Evolutionary conservation across 2,113 vertebrate species (phyloP).

Genomic region (Myotis brandtii): DNA sequence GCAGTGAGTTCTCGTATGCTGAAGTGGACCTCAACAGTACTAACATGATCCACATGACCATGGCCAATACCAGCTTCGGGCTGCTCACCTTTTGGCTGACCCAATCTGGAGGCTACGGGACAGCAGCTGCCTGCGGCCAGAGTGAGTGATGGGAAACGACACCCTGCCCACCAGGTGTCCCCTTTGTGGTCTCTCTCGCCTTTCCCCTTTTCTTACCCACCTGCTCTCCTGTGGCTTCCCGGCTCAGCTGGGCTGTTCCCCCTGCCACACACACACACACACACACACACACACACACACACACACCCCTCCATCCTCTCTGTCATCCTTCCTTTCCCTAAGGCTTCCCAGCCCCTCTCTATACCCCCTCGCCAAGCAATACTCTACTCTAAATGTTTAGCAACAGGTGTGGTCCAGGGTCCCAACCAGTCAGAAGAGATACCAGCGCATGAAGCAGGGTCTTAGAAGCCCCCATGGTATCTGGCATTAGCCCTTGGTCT

Average conservation of each 20-base stretch:
- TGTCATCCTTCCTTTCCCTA: background rate
- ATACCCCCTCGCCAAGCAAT: background rate
- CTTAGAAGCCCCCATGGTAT: background rate
- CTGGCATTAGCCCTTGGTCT: background rate
- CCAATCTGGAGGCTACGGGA: constrained; percentile 82
- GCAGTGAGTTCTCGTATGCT: constrained; percentile 86
- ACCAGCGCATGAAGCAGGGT: background rate
- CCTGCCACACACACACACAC: too few species aligned
- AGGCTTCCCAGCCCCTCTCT: background rate
- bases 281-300: background rate
- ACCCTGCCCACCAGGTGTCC: background rate
- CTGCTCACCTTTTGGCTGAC: constrained; percentile 85
- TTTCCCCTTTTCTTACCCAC: background rate
- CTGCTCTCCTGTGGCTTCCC: background rate
- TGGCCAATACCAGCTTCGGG: constrained; percentile 79
- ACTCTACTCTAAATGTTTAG: background rate
- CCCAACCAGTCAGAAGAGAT: background rate
- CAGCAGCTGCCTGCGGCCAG: constrained; percentile 80
- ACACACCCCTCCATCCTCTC: background rate
- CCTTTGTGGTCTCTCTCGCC: background rate
- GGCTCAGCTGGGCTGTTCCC: background rate
- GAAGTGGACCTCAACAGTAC: constrained; percentile 76
- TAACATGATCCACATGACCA: constrained; percentile 50
- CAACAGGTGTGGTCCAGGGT: background rate
- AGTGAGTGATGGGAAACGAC: constrained; percentile 62